phyloP scores from a whole-genome alignment of 2,113 vertebrate species.

The Cettia cetti region DNA sequence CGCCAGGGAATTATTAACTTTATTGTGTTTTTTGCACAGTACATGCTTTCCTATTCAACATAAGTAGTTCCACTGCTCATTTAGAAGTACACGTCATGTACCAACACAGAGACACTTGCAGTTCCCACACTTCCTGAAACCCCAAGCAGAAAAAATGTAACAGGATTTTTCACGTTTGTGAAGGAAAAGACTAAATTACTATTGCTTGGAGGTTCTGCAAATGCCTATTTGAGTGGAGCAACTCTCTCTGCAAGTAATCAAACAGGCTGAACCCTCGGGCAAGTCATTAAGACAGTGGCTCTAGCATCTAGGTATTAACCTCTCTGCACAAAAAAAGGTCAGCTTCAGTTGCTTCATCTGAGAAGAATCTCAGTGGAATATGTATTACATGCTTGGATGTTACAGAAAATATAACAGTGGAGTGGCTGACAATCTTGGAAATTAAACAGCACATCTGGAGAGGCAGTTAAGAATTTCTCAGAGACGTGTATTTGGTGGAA shows the following conservation, averaged over 20 bases:
- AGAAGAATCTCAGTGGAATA: not conserved
- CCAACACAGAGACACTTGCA: fast-evolving
- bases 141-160: not conserved
- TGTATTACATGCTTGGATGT: not conserved
- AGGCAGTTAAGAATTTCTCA: not conserved
- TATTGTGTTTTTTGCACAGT: not conserved
- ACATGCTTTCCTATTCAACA: not conserved
- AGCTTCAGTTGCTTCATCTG: not conserved
- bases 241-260: not conserved
- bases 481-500: not conserved
- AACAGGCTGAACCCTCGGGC: not conserved
- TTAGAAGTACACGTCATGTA: not conserved
- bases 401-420: not conserved
- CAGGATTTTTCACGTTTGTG: not conserved
- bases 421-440: not conserved
- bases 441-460: not conserved
- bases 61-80: not conserved
- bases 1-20: not conserved
- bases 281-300: not conserved
- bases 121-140: not conserved
- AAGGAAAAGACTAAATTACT: not conserved
- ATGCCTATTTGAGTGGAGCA: not conserved
- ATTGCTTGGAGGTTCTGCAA: not conserved
- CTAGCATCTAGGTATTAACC: not conserved
- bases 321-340: not conserved